Evolutionary conservation across 2,113 vertebrate species (phyloP).

Genomic region (Vulpes ferrilata): DNA sequence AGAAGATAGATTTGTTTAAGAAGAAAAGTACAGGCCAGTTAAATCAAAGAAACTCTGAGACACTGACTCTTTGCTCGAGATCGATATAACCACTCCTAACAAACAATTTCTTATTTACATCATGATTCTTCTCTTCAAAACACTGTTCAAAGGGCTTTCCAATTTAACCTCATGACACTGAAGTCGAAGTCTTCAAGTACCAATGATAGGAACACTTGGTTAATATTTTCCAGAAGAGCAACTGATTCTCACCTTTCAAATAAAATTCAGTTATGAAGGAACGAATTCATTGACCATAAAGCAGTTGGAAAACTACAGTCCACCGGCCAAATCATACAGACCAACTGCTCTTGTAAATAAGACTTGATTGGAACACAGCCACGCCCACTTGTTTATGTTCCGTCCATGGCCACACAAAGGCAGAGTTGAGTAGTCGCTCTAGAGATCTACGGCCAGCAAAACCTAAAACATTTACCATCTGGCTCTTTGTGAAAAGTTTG

Average conservation of each 20-base stretch:
- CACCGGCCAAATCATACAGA: background rate
- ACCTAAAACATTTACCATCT: background rate
- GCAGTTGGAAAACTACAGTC: background rate
- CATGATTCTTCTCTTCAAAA: background rate
- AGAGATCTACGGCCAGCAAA: background rate
- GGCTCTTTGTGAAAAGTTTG: background rate
- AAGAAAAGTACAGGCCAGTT: background rate
- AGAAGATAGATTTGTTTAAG: constrained; percentile 30
- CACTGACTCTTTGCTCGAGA: background rate
- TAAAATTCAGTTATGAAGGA: background rate
- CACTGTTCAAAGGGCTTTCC: constrained; percentile 13
- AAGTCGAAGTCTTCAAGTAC: constrained; percentile 18
- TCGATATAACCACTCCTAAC: constrained; percentile 25
- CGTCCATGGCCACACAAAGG: background rate
- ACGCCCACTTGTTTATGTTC: background rate
- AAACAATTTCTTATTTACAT: background rate
- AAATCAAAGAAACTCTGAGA: constrained; percentile 54
- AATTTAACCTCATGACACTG: background rate
- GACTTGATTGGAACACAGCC: background rate
- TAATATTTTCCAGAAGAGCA: constrained; percentile 45
- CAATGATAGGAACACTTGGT: background rate
- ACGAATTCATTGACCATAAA: background rate
- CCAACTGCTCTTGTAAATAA: background rate
- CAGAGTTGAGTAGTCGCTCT: background rate
- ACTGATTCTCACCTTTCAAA: constrained; percentile 35